Evolutionary conservation across 2,113 vertebrate genomes (phyloP).

Genomic region (Sula dactylatra): DNA sequence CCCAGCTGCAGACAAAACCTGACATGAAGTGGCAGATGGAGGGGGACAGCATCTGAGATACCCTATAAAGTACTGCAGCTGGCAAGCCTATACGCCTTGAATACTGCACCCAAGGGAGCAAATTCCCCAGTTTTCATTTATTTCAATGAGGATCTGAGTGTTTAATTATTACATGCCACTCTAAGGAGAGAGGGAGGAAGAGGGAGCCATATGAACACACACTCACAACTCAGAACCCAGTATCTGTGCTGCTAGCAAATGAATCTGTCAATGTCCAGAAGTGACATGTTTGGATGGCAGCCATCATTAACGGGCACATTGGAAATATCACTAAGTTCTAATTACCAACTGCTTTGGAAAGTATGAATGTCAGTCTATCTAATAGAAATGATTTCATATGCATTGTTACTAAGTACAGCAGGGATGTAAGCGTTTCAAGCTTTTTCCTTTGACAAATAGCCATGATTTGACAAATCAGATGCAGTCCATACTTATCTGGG

Average conservation of each 20-base stretch:
- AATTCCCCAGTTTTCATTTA: background rate
- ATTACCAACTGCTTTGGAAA: background rate
- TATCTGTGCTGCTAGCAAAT: background rate
- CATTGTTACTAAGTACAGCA: background rate
- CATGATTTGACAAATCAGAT: background rate
- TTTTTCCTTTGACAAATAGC: background rate
- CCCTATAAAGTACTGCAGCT: background rate
- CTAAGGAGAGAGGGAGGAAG: background rate
- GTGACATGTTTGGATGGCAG: background rate
- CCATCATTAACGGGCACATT: background rate
- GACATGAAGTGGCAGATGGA: background rate
- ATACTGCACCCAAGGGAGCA: background rate
- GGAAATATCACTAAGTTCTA: background rate
- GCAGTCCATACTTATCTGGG: background rate
- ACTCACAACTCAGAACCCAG: background rate
- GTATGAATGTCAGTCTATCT: background rate
- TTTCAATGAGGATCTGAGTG: background rate
- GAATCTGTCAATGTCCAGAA: background rate
- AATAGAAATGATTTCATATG: background rate
- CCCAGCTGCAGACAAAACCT: background rate
- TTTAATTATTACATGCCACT: background rate
- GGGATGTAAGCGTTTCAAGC: background rate
- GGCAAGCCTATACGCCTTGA: background rate
- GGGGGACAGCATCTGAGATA: background rate
- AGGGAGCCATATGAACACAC: background rate